Base-by-base conservation (phyloP, 2,888 invertebrate species). In the Drosophila anomelani region DNA sequence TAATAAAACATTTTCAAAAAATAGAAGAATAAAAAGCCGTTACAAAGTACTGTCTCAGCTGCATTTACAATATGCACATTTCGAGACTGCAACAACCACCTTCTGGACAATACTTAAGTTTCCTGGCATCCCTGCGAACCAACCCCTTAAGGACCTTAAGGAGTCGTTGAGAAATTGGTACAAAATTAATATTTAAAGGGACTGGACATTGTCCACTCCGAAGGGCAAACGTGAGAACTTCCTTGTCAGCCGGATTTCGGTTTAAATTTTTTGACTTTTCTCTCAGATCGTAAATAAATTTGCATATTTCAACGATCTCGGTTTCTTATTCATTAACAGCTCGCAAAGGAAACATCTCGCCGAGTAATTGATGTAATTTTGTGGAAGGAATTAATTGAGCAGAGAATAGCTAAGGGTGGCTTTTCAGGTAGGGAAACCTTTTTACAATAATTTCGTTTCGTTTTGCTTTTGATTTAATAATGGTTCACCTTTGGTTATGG, bases 381-480 rank as follows among this genome's bases (percentile, higher is more conserved):
- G 84, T 79, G 84, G 78, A 83, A 81, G 86, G 75, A 85, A 81
- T 81, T 83, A 81, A 83, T 85, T 81, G 76, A 72, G 41, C 71
- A 66, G 54, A 69, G 29, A 47, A 29, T 4, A 55, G 32, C 26
- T 55, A 69, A 63, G 81, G 85, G 86, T 81, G 75, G 56, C 43
- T 32, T 36, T 49, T 4, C 39, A 32, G 60, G 59, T 12, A 51
- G 26, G 15, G 17, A 15, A 32, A 41, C 17, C 17, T 51, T 38
- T 44, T 43, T 8, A 29, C 29, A 29, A 6, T 29, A 29, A 62
- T 62, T 60, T 34, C 34, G 10, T 10, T 34, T 34, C 60, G 60
- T 34, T 60, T 47, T 39, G 59, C 23, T 41, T 36, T 29, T 29
- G 9, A 43, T 34, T 43, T 44, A 39, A 66, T 51, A 58, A 38